A percentile compares a stretch with the other conserved stretches of the same genome.
phyloP scores from a whole-genome alignment of 2,113 vertebrate genomes.

The Pionites leucogaster region DNA sequence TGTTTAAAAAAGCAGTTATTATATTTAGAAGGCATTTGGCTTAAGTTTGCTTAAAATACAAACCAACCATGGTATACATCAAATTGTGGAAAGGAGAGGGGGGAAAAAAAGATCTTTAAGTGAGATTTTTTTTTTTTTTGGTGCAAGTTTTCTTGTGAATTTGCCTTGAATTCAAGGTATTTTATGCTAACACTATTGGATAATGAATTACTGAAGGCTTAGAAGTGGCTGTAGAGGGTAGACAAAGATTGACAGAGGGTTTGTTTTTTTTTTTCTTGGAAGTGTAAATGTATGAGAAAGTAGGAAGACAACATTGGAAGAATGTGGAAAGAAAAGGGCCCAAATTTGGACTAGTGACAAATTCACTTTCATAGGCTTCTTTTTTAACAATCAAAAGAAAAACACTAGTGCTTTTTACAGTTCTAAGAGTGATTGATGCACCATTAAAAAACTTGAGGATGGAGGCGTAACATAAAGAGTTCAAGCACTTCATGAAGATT shows the following conservation, averaged over 20 bases:
- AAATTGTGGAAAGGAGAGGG: not conserved
- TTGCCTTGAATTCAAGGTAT: not conserved
- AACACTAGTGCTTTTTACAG: not conserved
- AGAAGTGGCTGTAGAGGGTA: not conserved
- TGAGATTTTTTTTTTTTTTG: not conserved
- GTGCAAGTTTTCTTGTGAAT: not conserved
- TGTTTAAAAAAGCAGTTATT: not conserved
- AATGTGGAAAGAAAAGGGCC: not conserved
- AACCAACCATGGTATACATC: not conserved
- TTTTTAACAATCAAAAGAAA: not conserved
- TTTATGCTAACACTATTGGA: not conserved
- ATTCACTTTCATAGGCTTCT: not conserved
- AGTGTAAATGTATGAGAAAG: not conserved
- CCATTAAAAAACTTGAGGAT: not conserved
- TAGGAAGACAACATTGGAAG: not conserved
- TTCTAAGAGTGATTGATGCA: not conserved
- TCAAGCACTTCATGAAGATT: not conserved
- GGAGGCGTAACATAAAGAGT: not conserved
- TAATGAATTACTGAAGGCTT: not conserved
- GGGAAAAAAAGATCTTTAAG: not conserved
- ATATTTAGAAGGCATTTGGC: not conserved
- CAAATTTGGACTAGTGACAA: not conserved
- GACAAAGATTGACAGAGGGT: not conserved
- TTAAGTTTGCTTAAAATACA: not conserved
- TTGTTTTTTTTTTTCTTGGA: not conserved